A percentile compares a stretch with the other conserved stretches of the same genome.
phyloP scores from a whole-genome alignment of 2,797 vertebrate genomes.

The Protonibea diacanthus region DNA sequence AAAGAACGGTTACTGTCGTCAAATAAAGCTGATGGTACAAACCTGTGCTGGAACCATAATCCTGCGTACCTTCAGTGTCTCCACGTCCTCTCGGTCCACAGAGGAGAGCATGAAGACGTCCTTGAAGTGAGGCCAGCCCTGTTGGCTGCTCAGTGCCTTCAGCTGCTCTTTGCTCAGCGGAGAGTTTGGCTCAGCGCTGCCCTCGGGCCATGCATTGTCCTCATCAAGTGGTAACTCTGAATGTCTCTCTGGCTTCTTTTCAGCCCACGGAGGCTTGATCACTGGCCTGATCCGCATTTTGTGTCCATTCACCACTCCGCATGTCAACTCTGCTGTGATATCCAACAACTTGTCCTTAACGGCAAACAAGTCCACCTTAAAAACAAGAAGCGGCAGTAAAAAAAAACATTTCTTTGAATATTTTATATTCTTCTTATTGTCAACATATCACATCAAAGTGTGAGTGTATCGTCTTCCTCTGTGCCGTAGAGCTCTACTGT shows the following conservation, averaged over 20 bases:
- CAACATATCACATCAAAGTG: background rate
- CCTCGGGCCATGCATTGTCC: background rate
- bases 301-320: slow-evolving; percentile 89
- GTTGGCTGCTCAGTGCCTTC: slow-evolving; percentile 64
- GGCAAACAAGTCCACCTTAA: slow-evolving; percentile 92
- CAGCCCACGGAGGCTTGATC: slow-evolving; percentile 59
- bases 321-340: slow-evolving; percentile 88
- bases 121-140: slow-evolving; percentile 92
- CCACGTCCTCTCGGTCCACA: slow-evolving; percentile 88
- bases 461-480: too few species aligned
- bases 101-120: slow-evolving; percentile 98
- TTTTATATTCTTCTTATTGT: background rate
- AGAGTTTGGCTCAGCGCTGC: background rate
- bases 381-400: background rate
- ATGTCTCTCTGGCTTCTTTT: slow-evolving; percentile 34
- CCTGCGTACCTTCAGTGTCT: slow-evolving; percentile 89
- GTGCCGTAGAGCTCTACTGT: background rate
- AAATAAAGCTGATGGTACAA: background rate
- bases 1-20: background rate
- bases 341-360: slow-evolving; percentile 88
- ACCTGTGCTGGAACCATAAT: background rate
- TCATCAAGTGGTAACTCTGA: background rate
- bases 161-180: slow-evolving; percentile 69
- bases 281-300: slow-evolving; percentile 73
- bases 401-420: too few species aligned